These are phyloP conservation scores for Carollia perspicillata DNA, from an alignment of 2,113 vertebrate species.

Conservation along the genomic window DNA sequence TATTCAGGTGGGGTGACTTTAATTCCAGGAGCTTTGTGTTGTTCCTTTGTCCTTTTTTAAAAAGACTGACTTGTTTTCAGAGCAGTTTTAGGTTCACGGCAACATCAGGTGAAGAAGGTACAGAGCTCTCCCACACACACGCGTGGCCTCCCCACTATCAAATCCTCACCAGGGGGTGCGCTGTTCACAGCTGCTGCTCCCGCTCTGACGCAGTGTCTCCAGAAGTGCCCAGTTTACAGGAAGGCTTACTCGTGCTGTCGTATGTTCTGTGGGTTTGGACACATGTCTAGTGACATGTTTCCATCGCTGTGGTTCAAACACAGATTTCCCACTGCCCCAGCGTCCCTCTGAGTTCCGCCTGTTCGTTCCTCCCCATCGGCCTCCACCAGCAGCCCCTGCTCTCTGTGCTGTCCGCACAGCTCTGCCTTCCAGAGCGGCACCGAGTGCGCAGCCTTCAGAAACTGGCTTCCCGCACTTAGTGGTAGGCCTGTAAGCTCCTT, in stretches of 20 bases:
- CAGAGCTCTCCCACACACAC: too few species aligned
- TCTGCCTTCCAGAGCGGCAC: not conserved
- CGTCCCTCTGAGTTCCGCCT: not conserved
- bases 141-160: not conserved
- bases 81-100: not conserved
- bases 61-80: not conserved
- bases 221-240: not conserved
- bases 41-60: not conserved
- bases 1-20: not conserved
- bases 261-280: not conserved
- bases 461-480: too few species aligned
- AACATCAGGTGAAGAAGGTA: not conserved
- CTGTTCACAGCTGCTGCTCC: not conserved
- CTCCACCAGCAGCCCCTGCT: not conserved
- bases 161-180: fast-evolving
- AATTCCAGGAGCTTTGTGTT: not conserved
- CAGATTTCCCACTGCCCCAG: not conserved
- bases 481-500: too few species aligned
- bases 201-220: not conserved
- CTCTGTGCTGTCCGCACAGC: not conserved
- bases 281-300: not conserved
- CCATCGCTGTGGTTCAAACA: not conserved
- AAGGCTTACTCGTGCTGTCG: not conserved
- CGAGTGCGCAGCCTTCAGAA: too few species aligned
- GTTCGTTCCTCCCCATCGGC: too few species aligned